Conservation (phyloP, 1,140 invertebrate species). For the Lamellibrachia luymesi region DNA sequence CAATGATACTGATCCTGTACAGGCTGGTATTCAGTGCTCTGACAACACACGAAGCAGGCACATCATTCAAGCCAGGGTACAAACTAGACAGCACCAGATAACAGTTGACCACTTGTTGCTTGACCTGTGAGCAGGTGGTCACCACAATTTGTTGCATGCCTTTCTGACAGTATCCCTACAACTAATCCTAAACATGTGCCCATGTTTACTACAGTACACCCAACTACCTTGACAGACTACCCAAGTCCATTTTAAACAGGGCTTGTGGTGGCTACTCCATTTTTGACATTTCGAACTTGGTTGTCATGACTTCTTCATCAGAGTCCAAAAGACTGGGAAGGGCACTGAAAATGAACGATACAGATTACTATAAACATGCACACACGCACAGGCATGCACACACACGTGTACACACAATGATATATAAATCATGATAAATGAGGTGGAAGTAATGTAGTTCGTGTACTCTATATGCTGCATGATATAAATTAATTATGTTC, state of each 20-base stretch:
- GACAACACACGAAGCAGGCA: neutral
- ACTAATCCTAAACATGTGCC: neutral
- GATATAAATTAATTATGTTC: too few species aligned
- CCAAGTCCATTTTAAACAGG: too few species aligned
- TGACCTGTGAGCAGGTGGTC: neutral
- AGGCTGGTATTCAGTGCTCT: neutral
- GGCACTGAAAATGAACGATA: constrained; percentile 59
- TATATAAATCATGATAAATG: too few species aligned
- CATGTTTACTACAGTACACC: too few species aligned
- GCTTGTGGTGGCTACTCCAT: constrained; percentile 68
- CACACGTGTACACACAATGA: too few species aligned
- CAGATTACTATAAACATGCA: constrained; percentile 17
- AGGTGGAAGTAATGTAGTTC: too few species aligned
- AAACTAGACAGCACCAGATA: neutral
- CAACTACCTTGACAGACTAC: too few species aligned
- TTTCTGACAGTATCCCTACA: neutral
- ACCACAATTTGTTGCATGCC: neutral
- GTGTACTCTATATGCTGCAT: too few species aligned
- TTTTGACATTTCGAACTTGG: constrained; percentile 86
- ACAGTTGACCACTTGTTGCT: neutral
- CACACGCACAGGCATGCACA: neutral
- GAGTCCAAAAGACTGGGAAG: constrained; percentile 78
- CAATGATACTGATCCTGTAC: neutral
- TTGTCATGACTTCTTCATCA: constrained; percentile 85
- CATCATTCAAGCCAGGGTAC: neutral